phyloP scores from a whole-genome alignment of 2,113 vertebrate species.

The Sander lucioperca region DNA sequence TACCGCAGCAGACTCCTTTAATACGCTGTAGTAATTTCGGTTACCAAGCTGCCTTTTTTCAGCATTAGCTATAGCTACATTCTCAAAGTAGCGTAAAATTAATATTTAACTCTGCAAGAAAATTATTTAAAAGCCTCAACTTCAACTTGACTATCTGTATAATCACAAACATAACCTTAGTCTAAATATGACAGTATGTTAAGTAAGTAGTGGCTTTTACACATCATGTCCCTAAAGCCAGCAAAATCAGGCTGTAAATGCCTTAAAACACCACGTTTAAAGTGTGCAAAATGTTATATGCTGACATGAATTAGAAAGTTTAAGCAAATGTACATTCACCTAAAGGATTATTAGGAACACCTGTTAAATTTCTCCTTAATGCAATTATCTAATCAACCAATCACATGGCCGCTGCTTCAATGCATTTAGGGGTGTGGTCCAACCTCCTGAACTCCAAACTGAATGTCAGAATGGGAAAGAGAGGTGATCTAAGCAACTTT shows the following conservation, averaged over 20 bases:
- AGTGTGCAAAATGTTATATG: not conserved
- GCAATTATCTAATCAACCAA: no score
- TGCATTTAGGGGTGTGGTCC: no score
- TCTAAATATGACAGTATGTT: not conserved
- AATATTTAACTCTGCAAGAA: not conserved
- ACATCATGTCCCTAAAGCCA: no score
- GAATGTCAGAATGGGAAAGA: no score
- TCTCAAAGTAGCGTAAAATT: not conserved
- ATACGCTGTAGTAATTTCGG: not conserved
- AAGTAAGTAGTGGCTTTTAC: not conserved
- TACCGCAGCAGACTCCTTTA: no score
- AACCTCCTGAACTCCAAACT: no score
- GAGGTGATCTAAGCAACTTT: no score
- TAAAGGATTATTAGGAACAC: no score
- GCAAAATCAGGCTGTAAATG: not conserved
- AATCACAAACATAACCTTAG: not conserved
- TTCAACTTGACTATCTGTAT: not conserved
- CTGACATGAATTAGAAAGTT: not conserved
- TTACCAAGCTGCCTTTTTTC: no score
- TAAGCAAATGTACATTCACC: not conserved
- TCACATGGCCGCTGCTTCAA: no score
- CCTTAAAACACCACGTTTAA: not conserved
- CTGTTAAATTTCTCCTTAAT: no score
- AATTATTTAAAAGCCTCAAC: not conserved
- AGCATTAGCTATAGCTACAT: not conserved